Evolutionary conservation across 2,797 vertebrate species (phyloP).

Genomic region (Ambastaia sidthimunki): DNA sequence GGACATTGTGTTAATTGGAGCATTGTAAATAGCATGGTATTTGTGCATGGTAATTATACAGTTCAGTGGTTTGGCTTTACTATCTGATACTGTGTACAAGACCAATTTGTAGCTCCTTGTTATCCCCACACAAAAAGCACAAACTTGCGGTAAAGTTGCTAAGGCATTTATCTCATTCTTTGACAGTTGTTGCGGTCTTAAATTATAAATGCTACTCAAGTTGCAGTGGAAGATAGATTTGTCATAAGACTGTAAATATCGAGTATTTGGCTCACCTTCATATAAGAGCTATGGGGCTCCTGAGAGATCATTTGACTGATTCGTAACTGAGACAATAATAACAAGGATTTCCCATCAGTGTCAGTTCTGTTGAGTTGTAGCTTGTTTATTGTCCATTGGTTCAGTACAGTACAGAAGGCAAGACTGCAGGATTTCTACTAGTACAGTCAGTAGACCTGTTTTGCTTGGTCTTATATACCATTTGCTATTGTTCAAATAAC

Average conservation of each 20-base stretch:
- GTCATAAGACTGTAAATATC: conserved; percentile 28
- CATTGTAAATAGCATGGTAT: background rate
- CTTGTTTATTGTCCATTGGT: conserved; percentile 8
- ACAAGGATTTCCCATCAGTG: conserved; percentile 14
- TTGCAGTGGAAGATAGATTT: conserved; percentile 9
- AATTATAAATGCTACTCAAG: conserved; percentile 59
- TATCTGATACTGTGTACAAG: background rate
- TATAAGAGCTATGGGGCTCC: background rate
- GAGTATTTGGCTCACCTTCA: conserved; percentile 11
- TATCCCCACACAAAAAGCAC: conserved; percentile 41
- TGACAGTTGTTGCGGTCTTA: conserved; percentile 52
- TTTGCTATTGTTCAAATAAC: background rate
- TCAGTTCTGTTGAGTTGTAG: conserved; percentile 25
- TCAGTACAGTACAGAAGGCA: background rate
- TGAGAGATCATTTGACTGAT: conserved; percentile 16
- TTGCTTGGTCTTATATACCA: background rate
- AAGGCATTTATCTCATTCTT: conserved; percentile 61
- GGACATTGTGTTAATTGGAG: no score
- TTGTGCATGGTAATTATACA: background rate
- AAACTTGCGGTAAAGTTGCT: conserved; percentile 29
- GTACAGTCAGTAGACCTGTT: background rate
- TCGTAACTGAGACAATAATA: conserved; percentile 19
- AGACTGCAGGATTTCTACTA: conserved; percentile 5
- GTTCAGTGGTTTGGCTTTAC: background rate
- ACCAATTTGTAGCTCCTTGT: conserved; percentile 46